phyloP scores from a whole-genome alignment of 2,797 vertebrate genomes.

The Apogon talboti region DNA sequence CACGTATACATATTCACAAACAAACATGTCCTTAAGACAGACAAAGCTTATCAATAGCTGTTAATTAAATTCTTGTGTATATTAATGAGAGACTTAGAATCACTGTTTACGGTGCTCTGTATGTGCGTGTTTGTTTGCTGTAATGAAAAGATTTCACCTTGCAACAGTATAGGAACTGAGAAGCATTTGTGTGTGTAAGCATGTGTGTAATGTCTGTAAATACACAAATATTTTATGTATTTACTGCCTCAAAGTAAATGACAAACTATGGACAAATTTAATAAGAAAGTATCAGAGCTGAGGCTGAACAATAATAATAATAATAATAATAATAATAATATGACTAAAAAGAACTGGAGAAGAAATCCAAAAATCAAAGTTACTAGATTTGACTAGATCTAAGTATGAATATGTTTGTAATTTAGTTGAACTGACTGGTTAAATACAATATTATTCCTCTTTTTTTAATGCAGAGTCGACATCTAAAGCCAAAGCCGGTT shows the following conservation, averaged over 20 bases:
- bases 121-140: slow-evolving; percentile 67
- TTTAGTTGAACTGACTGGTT: not conserved
- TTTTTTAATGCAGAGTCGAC: slow-evolving; percentile 8
- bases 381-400: not conserved
- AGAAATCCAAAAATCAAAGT: not conserved
- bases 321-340: no score
- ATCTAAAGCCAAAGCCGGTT: slow-evolving; percentile 28
- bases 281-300: not conserved
- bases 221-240: slow-evolving; percentile 14
- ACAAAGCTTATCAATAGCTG: slow-evolving; percentile 74
- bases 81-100: slow-evolving; percentile 71
- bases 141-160: slow-evolving; percentile 80
- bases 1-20: slow-evolving; percentile 62
- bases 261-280: slow-evolving; percentile 20
- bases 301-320: not conserved
- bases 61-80: slow-evolving; percentile 80
- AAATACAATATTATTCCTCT: slow-evolving; percentile 10
- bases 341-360: no score
- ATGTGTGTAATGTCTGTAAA: not conserved
- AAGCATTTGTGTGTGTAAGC: slow-evolving; percentile 18
- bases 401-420: not conserved
- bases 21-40: slow-evolving; percentile 81
- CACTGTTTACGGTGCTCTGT: slow-evolving; percentile 46
- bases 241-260: slow-evolving; percentile 33
- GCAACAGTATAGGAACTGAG: slow-evolving; percentile 30